Base-by-base conservation (phyloP, 2,113 vertebrate genomes). In the Cricetomys ansorgei region DNA sequence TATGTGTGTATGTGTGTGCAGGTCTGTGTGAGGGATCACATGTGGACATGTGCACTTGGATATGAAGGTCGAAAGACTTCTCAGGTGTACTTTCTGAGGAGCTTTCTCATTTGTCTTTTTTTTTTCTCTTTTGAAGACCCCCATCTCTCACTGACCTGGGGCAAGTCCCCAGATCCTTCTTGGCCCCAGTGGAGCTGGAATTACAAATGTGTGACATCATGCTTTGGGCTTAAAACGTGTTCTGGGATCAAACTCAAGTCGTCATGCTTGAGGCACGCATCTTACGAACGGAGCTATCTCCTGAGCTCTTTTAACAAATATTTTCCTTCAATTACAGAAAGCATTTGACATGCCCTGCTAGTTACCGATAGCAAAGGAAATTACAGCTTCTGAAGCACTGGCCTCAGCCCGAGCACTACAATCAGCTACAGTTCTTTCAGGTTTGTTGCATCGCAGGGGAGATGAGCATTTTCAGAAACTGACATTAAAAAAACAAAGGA, bases 391-490 rank as follows among this genome's bases (percentile, higher is more conserved):
- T 55, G 83, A 95, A 81, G 62, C 70, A 48, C 29, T 84, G 80
- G 75, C 34, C 53, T 89, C 88, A 76, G 40, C 62, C 43, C 83
- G 80, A 94, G 25, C 40, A 86, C 84, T 40, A 62, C 89, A 48
- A 64, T 84, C 45, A 59, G 29, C 7, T 15, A 45, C 37, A 37
- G 12, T 84, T 84, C 88, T 70, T 83, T 57, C 5, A 4, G 1
- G 43, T 84, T 16, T 65, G 50, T n/a, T 72, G 1, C 37, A 53
- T n/a, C n/a, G 43, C 81, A 86, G 76, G 34, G 83, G 19, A 65
- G 95, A 95, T 92, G 73, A 75, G 0, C 81, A 77, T 48, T 55
- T 88, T 40, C 48, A 91, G 40, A 93, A 40, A 40, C 59, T 95
- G 65, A 43, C 73, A 76, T 72, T 70, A 88, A 88, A 53, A 48